phyloP scores from a whole-genome alignment of 2,888 invertebrate genomes.

The Monopis laevigella region DNA sequence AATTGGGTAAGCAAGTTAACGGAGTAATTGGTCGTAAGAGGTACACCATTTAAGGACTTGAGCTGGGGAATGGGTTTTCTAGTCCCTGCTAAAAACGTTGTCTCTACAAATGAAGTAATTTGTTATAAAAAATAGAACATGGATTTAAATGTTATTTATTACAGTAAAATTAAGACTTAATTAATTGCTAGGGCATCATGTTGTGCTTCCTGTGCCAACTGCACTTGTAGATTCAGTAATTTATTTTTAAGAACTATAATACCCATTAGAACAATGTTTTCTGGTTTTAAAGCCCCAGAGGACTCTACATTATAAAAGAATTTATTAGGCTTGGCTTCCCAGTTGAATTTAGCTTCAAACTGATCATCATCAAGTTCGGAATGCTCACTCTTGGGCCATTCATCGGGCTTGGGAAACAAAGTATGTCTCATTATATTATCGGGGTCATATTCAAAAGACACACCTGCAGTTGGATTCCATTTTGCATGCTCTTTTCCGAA shows the following conservation, averaged over 20 bases:
- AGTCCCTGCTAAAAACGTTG: too few relatives aligned
- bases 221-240: constrained; percentile 93
- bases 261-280: constrained; percentile 96
- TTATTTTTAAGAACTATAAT: constrained; percentile 94
- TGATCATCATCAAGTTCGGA: constrained; percentile 92
- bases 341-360: constrained; percentile 93
- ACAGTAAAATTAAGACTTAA: constrained; percentile 35
- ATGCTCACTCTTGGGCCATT: constrained; percentile 99
- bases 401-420: constrained; percentile 94
- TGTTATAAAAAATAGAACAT: too few relatives aligned
- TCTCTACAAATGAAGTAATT: too few relatives aligned
- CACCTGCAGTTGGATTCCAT: constrained; percentile 99
- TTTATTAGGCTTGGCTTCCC: constrained; percentile 95
- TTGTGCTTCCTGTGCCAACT: constrained; percentile 86
- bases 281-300: constrained; percentile 92
- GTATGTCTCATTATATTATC: constrained; percentile 98
- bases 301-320: constrained; percentile 98
- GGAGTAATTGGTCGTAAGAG: too few relatives aligned
- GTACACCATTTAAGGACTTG: too few relatives aligned
- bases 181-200: constrained; percentile 82
- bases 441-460: constrained; percentile 99
- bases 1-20: too few relatives aligned
- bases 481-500: constrained; percentile 99
- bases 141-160: too few relatives aligned
- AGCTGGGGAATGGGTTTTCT: too few relatives aligned